phyloP scores from a whole-genome alignment of 2,113 vertebrate species.

The Bucco capensis region DNA sequence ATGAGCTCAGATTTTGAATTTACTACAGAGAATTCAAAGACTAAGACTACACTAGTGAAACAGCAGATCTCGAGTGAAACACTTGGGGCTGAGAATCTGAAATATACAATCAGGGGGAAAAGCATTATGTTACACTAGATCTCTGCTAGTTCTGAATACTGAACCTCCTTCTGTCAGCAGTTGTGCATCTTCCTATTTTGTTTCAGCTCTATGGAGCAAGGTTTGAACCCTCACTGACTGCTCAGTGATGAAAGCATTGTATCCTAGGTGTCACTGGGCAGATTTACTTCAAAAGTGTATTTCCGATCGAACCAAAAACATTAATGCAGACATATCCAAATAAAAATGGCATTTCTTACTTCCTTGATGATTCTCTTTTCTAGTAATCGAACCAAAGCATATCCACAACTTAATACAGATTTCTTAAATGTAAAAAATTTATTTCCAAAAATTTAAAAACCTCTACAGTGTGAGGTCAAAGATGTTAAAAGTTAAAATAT shows the following conservation, averaged over 20 bases:
- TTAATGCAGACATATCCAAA: background rate
- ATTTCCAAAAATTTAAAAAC: background rate
- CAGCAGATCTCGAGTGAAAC: background rate
- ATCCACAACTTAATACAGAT: background rate
- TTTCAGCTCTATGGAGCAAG: background rate
- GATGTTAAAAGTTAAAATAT: background rate
- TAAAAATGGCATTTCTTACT: background rate
- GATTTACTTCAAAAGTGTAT: background rate
- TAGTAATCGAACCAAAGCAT: background rate
- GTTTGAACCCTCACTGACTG: background rate
- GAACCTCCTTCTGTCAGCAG: background rate
- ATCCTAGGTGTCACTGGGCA: background rate
- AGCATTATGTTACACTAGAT: background rate
- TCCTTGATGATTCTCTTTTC: background rate
- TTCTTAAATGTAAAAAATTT: background rate
- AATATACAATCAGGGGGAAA: rapidly evolving
- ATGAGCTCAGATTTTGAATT: background rate
- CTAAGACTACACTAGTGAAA: background rate
- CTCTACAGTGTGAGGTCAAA: background rate
- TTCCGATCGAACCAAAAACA: background rate
- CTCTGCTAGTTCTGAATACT: background rate
- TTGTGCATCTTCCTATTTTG: background rate
- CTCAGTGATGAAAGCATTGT: background rate
- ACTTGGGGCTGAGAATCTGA: background rate
- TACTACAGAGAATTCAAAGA: background rate